phyloP scores from a whole-genome alignment of 2,113 vertebrate genomes.

The Chaetops frenatus region DNA sequence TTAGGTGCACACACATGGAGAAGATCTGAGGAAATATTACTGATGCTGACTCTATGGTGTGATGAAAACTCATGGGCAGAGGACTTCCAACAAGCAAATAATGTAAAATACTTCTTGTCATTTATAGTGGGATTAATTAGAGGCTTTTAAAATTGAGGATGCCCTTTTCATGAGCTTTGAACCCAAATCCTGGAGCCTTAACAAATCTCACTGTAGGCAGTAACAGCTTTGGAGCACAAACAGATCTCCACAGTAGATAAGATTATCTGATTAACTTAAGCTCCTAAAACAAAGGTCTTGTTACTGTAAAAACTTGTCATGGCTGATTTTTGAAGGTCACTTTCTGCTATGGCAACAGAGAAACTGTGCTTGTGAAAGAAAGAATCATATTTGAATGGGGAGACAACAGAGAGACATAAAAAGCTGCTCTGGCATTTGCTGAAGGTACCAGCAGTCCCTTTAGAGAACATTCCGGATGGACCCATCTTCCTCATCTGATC shows the following conservation, averaged over 20 bases:
- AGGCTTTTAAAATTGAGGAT: background rate
- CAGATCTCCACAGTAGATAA: background rate
- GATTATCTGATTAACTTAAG: background rate
- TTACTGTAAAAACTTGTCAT: background rate
- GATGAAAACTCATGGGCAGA: background rate
- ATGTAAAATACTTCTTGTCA: background rate
- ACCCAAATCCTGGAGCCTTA: background rate
- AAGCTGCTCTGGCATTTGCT: background rate
- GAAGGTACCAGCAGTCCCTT: background rate
- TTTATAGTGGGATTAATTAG: background rate
- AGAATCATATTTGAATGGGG: background rate
- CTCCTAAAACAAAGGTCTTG: background rate
- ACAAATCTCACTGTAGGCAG: background rate
- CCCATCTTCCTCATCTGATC: background rate
- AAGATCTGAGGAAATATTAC: background rate
- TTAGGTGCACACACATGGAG: background rate
- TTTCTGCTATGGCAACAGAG: background rate
- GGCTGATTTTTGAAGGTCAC: slow-evolving; percentile 1
- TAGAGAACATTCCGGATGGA: background rate
- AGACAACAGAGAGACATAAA: background rate
- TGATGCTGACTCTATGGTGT: background rate
- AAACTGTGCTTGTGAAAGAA: background rate
- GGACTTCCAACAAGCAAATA: background rate
- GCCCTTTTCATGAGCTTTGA: background rate
- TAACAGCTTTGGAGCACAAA: background rate